These are phyloP conservation scores for Pemphredon lugubris DNA, from an alignment of 2,888 invertebrate species.

Conservation along the genomic window DNA sequence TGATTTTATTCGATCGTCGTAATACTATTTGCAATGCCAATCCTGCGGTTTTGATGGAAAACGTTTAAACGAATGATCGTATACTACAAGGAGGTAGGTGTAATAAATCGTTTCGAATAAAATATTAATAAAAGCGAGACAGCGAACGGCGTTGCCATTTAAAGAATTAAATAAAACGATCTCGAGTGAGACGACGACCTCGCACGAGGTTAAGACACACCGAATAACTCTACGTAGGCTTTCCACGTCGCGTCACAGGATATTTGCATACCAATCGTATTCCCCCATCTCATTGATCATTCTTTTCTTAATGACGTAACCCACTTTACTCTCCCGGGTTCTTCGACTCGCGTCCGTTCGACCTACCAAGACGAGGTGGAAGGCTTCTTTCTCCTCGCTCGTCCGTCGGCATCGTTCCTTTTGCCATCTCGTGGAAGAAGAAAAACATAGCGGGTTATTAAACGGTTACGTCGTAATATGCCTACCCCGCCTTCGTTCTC, in stretches of 20 bases:
- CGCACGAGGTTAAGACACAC: constrained; percentile 11
- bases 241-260: constrained; percentile 19
- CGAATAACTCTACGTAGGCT: constrained; percentile 29
- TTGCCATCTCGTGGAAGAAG: constrained; percentile 1
- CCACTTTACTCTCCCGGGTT: constrained; percentile 1
- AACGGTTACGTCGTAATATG: constrained; percentile 4
- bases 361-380: no score
- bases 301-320: constrained; percentile 40
- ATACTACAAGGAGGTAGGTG: no score
- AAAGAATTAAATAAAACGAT: no score
- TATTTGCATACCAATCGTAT: constrained; percentile 49
- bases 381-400: background rate
- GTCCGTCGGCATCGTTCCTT: background rate
- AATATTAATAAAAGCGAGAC: no score
- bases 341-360: background rate
- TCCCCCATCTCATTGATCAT: constrained; percentile 26
- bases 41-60: no score
- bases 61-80: no score
- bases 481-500: constrained; percentile 22
- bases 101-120: no score
- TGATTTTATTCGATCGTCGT: no score
- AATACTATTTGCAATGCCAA: no score
- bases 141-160: no score
- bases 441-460: background rate
- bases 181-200: constrained; percentile 37